Percentiles rank a stretch among this genome's conserved stretches.
Conservation (phyloP, 2,797 vertebrate species). For the Zonotrichia albicollis region DNA sequence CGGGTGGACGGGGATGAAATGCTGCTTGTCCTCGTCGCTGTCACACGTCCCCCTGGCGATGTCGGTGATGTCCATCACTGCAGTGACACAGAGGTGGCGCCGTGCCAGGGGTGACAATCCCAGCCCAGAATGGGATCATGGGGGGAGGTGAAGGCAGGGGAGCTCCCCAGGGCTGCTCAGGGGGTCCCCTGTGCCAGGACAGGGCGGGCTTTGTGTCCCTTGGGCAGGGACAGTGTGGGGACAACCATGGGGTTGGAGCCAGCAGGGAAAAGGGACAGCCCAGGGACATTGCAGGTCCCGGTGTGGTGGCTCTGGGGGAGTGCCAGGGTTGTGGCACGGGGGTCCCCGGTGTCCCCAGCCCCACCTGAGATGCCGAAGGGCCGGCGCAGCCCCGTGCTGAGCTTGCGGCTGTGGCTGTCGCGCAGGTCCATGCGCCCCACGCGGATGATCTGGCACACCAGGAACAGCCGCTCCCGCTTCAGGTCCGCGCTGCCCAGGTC, state of each 20-base stretch:
- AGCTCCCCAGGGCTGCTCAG: not conserved
- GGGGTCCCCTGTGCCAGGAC: not conserved
- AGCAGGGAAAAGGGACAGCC: not conserved
- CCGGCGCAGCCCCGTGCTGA: slow-evolving; percentile 55
- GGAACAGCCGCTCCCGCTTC: slow-evolving; percentile 53
- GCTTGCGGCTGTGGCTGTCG: slow-evolving; percentile 45
- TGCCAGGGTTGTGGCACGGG: fast-evolving
- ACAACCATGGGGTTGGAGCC: fast-evolving
- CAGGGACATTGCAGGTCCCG: not conserved
- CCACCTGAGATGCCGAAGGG: slow-evolving; percentile 64
- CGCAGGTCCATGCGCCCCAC: slow-evolving; percentile 65
- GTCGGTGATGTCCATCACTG: slow-evolving; percentile 71
- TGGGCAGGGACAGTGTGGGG: not conserved
- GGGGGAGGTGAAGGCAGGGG: not conserved
- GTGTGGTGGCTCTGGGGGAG: not conserved
- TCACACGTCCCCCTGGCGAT: slow-evolving; percentile 60
- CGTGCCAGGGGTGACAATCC: not conserved
- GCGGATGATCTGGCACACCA: slow-evolving; percentile 69
- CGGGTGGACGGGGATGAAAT: slow-evolving; percentile 67
- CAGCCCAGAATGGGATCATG: not conserved
- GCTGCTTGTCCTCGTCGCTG: slow-evolving; percentile 65
- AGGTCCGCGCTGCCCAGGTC: slow-evolving; percentile 67
- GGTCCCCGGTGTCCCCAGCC: not conserved
- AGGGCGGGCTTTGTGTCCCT: not conserved
- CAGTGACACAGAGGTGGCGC: not conserved